These are phyloP conservation scores for Noctua janthina DNA, from an alignment of 2,888 invertebrate species.

Conservation along the genomic window DNA sequence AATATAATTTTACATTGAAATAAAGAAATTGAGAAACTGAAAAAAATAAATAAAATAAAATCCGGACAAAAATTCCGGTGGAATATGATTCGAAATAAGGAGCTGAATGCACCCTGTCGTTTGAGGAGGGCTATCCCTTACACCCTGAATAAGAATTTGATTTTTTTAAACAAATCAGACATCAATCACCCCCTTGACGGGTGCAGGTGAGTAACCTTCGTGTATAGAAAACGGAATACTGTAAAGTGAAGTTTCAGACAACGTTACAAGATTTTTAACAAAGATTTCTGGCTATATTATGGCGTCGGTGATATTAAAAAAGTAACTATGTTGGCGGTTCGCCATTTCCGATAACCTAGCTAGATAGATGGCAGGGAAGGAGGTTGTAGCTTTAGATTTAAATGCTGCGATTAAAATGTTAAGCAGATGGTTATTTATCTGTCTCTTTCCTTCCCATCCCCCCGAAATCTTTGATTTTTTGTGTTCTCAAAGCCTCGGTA, in stretches of 20 bases:
- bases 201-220: background rate
- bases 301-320: background rate
- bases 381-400: background rate
- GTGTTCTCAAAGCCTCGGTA: background rate
- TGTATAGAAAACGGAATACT: background rate
- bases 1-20: too few relatives aligned
- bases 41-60: too few relatives aligned
- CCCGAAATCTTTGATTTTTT: background rate
- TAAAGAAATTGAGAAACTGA: too few relatives aligned
- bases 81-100: too few relatives aligned
- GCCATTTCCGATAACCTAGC: constrained; percentile 33
- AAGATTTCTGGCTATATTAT: background rate
- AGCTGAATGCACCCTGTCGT: too few relatives aligned
- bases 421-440: background rate
- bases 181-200: background rate
- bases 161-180: too few relatives aligned
- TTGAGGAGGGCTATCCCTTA: too few relatives aligned
- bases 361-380: background rate
- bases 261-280: background rate
- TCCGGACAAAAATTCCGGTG: too few relatives aligned
- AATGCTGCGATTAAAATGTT: background rate
- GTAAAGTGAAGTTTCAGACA: background rate
- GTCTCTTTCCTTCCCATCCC: background rate
- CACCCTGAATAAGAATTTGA: too few relatives aligned
- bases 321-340: constrained; percentile 9